Evolutionary conservation across 2,888 invertebrate species (phyloP).

Genomic region (Dione juno): DNA sequence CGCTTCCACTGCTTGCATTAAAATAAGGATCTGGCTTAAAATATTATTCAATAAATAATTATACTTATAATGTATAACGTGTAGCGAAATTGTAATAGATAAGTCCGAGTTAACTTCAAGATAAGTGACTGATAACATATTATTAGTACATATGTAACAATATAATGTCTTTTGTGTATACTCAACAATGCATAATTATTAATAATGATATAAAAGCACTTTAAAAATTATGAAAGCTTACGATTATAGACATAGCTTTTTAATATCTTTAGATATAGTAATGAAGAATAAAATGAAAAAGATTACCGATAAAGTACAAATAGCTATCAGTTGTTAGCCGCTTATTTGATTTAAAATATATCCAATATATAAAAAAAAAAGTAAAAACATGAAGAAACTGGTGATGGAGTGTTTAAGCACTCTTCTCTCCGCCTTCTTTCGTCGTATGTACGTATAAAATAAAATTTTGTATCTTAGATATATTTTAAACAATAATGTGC

Average conservation of each 20-base stretch:
- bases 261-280: not conserved
- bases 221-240: conserved; percentile 1
- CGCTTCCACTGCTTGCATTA: conserved; percentile 46
- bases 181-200: not conserved
- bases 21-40: conserved; percentile 38
- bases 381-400: not conserved
- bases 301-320: conserved; percentile 24
- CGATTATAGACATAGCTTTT: not conserved
- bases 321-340: not conserved
- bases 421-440: not conserved
- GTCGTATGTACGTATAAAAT: not conserved
- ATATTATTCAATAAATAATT: conserved; percentile 14
- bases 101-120: not conserved
- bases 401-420: not conserved
- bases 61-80: not conserved
- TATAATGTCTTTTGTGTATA: not conserved
- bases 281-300: conserved; percentile 7
- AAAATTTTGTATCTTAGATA: not conserved
- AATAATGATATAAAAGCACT: conserved; percentile 1
- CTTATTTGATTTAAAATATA: not conserved
- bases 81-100: not conserved
- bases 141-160: not conserved
- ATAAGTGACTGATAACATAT: conserved; percentile 1
- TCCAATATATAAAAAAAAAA: not conserved
- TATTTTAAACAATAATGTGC: not conserved